Base-by-base conservation (phyloP, 2,113 vertebrate species). In the Apus apus region DNA sequence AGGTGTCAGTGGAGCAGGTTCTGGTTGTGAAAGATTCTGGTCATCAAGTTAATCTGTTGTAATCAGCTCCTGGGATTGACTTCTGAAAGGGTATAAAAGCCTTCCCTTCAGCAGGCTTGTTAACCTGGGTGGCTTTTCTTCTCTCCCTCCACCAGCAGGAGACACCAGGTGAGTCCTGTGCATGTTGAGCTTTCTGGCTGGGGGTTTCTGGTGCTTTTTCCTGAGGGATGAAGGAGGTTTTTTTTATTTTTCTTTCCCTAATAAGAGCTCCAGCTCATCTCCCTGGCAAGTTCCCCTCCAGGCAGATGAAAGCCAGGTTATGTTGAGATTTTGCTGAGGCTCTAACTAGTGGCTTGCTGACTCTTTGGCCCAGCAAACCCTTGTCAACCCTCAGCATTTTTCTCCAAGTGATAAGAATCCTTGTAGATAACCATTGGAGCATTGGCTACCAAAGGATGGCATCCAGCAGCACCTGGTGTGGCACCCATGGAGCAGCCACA, bases 11-110 rank as follows among this genome's bases (percentile, higher is more conserved):
- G 77, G 68, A 89, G 95, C 92, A 83, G 61, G 82, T 96, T 93
- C 93, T 43, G 66, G 66, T 96, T 96, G 94, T 92, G 96, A 96
- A 96, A 96, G 96, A 92, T 90, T 78, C 88, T 79, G 96, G 94
- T 93, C 91, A 88, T 93, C 81, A 86, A 58, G 65, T 94, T 91
- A 87, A 85, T 71, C 92, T 50, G 87, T 86, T 91, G 90, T 77
- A 94, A 93, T 87, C 91, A 32, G 53, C 61, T 85, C 34, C 51
- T 0, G 4, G 88, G 91, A 80, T n/a, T 83, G 81, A 58, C 65
- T 89, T 76, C 85, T 34, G 57, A 50, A 85, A 51, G 73, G 14
- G 0, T 96, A 96, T 96, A 96, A 93, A 92, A 94, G 83, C 57
- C 40, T 87, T 32, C 23, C 36, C 0, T 15, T 12, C 0, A 1